phyloP scores from a whole-genome alignment of 2,888 invertebrate genomes.

The Octodonta nipae region DNA sequence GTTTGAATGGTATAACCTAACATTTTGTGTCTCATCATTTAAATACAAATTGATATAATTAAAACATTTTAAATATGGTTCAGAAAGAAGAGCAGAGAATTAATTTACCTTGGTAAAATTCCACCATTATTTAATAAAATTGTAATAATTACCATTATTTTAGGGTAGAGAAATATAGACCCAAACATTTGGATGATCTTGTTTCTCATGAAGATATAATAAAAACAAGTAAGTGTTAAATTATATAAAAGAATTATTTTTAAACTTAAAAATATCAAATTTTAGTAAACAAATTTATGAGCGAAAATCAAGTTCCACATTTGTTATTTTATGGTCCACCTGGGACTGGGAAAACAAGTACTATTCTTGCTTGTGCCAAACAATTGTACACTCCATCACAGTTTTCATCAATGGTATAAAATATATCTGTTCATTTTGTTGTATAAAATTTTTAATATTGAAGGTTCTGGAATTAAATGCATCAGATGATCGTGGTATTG shows the following conservation, averaged over 20 bases:
- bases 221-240: constrained; percentile 61
- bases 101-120: constrained; percentile 48
- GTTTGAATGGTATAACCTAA: too few species aligned
- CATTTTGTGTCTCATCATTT: too few species aligned
- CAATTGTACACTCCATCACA: constrained; percentile 81
- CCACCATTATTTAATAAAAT: constrained; percentile 1
- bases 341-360: constrained; percentile 96
- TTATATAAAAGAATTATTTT: neutral
- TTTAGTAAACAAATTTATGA: constrained; percentile 73
- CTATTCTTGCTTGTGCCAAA: constrained; percentile 88
- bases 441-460: neutral
- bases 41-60: too few species aligned
- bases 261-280: constrained; percentile 3
- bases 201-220: constrained; percentile 97
- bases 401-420: constrained; percentile 78
- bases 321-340: constrained; percentile 95
- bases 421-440: constrained; percentile 3
- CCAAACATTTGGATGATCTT: constrained; percentile 76
- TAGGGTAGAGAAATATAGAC: constrained; percentile 98
- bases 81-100: constrained; percentile 14
- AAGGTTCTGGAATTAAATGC: constrained; percentile 88
- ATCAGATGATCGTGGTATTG: constrained; percentile 95
- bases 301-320: constrained; percentile 86
- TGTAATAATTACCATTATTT: constrained; percentile 11
- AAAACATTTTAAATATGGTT: too few species aligned